Percentiles rank a stretch among this genome's conserved stretches.
Evolutionary conservation across 2,888 invertebrate species (phyloP).

Genomic region (Drosophila austrosaltans): DNA sequence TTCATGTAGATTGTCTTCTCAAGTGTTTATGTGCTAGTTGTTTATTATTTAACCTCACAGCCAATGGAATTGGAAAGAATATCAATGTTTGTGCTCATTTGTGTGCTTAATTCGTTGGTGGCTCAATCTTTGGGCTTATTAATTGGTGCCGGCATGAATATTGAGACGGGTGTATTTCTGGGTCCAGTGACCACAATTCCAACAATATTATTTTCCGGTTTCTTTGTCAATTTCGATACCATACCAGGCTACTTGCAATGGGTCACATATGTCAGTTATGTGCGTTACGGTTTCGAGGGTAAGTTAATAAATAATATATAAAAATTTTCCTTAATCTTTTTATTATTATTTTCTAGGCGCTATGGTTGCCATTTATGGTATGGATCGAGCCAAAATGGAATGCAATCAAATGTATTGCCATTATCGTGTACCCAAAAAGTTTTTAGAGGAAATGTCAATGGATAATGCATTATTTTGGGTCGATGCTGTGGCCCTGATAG

Average conservation of each 20-base stretch:
- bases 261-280: slow-evolving; percentile 95
- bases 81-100: slow-evolving; percentile 83
- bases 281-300: slow-evolving; percentile 95
- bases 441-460: slow-evolving; percentile 94
- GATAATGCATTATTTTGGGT: slow-evolving; percentile 90
- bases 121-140: slow-evolving; percentile 96
- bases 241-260: slow-evolving; percentile 95
- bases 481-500: slow-evolving; percentile 91
- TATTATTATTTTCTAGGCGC: slow-evolving; percentile 84
- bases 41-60: slow-evolving; percentile 97
- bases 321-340: not conserved
- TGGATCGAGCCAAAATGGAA: slow-evolving; percentile 90
- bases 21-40: slow-evolving; percentile 93
- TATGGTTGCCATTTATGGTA: slow-evolving; percentile 95
- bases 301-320: slow-evolving; percentile 16
- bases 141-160: slow-evolving; percentile 95
- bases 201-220: slow-evolving; percentile 95
- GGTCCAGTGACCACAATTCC: slow-evolving; percentile 97
- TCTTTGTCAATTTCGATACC: slow-evolving; percentile 96
- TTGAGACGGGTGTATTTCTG: slow-evolving; percentile 90
- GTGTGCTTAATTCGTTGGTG: slow-evolving; percentile 93
- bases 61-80: slow-evolving; percentile 93
- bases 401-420: slow-evolving; percentile 94
- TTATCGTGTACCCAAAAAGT: slow-evolving; percentile 91
- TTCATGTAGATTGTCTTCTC: slow-evolving; percentile 91